These are phyloP conservation scores for Cephonodes hylas DNA, from an alignment of 2,888 invertebrate species.

Conservation along the genomic window DNA sequence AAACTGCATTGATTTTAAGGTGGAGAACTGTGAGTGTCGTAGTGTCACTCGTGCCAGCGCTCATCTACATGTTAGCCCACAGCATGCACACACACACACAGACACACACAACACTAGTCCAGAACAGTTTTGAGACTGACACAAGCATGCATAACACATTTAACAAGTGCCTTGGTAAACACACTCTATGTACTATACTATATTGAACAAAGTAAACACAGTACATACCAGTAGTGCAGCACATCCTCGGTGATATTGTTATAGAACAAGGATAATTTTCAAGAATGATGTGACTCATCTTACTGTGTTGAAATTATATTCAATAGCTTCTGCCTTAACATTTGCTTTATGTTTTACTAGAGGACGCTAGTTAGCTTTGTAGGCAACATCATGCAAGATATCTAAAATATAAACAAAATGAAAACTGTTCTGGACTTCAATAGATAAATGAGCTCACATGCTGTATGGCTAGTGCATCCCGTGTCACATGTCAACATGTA, in stretches of 20 bases:
- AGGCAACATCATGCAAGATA: background rate
- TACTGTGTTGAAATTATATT: constrained; percentile 10
- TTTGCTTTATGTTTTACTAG: constrained; percentile 4
- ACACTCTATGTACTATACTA: constrained; percentile 1
- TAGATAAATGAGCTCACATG: constrained; percentile 4
- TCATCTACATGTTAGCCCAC: constrained; percentile 69
- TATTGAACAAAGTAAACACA: background rate
- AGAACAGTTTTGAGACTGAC: constrained; percentile 53
- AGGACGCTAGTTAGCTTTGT: constrained; percentile 9
- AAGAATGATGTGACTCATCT: background rate
- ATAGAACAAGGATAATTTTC: background rate
- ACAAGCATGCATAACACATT: constrained; percentile 7
- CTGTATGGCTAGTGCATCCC: constrained; percentile 10
- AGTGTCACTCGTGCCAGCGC: constrained; percentile 72
- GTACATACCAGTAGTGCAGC: background rate
- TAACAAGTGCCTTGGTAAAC: constrained; percentile 3
- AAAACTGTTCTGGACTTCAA: background rate
- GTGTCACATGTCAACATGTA: background rate
- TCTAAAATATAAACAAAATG: background rate
- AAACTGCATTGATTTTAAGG: constrained; percentile 83
- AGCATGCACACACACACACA: constrained; percentile 58
- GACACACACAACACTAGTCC: constrained; percentile 58
- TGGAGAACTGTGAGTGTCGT: constrained; percentile 82
- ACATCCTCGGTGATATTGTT: background rate
- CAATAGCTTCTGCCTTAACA: constrained; percentile 13